phyloP scores from a whole-genome alignment of 2,113 vertebrate species.

The Onychostruthus taczanowskii region DNA sequence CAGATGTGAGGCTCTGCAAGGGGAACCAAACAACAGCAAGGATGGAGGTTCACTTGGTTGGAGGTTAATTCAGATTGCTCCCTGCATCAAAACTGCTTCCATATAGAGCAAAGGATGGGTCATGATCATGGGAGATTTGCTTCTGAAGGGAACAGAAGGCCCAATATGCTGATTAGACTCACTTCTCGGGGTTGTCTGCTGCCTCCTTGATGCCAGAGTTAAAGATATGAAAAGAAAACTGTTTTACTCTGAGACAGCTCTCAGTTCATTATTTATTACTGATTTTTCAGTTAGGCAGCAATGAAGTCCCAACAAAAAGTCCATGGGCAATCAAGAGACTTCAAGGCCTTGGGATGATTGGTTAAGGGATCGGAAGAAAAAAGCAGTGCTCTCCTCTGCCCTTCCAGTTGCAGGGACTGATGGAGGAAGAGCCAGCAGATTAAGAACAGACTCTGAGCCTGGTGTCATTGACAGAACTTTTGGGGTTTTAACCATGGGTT shows the following conservation, averaged over 20 bases:
- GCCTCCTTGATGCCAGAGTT: rapidly evolving
- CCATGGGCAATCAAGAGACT: not conserved
- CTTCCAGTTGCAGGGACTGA: not conserved
- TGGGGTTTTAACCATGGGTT: not conserved
- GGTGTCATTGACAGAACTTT: not conserved
- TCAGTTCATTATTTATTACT: not conserved
- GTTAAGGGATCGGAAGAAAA: not conserved
- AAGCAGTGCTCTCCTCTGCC: not conserved
- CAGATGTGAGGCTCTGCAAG: not conserved
- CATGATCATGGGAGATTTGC: not conserved
- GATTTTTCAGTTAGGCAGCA: not conserved
- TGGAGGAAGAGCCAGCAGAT: not conserved
- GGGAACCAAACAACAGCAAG: not conserved
- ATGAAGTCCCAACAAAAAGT: not conserved
- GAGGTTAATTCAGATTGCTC: not conserved
- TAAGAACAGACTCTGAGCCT: not conserved
- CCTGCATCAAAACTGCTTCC: not conserved
- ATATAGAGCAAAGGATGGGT: not conserved
- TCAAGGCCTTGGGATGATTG: not conserved
- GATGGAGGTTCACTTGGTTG: not conserved
- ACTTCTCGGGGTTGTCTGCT: not conserved
- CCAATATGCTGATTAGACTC: not conserved
- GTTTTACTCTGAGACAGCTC: not conserved
- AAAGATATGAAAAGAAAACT: not conserved
- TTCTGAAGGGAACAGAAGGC: not conserved